Evolutionary conservation across 2,113 vertebrate species (phyloP).

Genomic region (Hippocampus mohnikei): DNA sequence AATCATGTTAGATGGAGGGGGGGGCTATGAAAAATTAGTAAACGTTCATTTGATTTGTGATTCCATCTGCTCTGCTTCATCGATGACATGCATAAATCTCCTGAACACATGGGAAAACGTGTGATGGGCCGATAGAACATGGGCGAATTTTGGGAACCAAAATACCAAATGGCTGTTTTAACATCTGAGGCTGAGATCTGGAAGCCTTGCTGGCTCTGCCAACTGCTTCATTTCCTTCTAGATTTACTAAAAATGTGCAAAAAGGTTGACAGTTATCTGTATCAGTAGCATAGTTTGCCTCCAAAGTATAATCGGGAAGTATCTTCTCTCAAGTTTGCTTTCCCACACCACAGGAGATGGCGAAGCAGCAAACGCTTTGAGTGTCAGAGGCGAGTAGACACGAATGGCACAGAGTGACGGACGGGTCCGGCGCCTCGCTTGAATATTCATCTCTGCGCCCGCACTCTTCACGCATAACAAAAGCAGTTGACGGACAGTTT

Average conservation of each 20-base stretch:
- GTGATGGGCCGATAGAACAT: too few relatives aligned
- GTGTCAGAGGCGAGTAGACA: slow-evolving; percentile 48
- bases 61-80: background rate
- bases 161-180: too few relatives aligned
- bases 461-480: slow-evolving; percentile 55
- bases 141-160: too few relatives aligned
- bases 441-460: slow-evolving; percentile 65
- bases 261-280: too few relatives aligned
- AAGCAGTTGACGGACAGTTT: slow-evolving; percentile 53
- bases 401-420: slow-evolving; percentile 58
- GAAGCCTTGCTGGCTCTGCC: too few relatives aligned
- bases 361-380: slow-evolving; percentile 27
- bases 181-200: too few relatives aligned
- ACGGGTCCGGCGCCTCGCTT: slow-evolving; percentile 41
- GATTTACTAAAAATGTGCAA: too few relatives aligned
- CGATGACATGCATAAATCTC: background rate
- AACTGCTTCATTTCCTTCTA: too few relatives aligned
- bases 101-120: too few relatives aligned
- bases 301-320: background rate
- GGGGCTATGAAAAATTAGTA: slow-evolving; percentile 4
- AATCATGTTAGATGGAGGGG: slow-evolving; percentile 28
- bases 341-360: slow-evolving; percentile 11
- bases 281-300: background rate
- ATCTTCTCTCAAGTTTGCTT: slow-evolving; percentile 4
- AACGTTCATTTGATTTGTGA: background rate